Evolutionary conservation across 1,140 invertebrate genomes (phyloP).

Genomic region (Camponotus vicinus): DNA sequence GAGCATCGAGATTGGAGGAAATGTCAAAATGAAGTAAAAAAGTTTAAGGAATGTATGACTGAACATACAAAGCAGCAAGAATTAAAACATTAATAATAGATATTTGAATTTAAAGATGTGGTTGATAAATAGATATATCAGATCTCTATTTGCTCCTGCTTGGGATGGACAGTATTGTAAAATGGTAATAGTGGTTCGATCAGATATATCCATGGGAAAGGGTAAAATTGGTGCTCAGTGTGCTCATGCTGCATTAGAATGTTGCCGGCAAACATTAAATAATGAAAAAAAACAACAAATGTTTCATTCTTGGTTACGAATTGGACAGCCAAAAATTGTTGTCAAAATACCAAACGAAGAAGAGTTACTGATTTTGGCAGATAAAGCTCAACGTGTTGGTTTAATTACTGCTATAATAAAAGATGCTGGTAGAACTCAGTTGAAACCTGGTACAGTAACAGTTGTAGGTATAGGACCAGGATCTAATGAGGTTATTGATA

Average conservation of each 20-base stretch:
- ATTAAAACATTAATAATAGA: neutral
- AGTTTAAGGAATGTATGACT: conserved; percentile 93
- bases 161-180: conserved; percentile 84
- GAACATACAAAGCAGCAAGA: conserved; percentile 84
- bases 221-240: conserved; percentile 95
- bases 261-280: conserved; percentile 85
- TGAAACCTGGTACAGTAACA: conserved; percentile 89
- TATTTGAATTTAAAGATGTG: conserved; percentile 62
- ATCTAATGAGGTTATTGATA: conserved; percentile 88
- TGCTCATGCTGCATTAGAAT: conserved; percentile 91
- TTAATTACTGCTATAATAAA: conserved; percentile 89
- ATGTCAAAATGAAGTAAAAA: conserved; percentile 93
- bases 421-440: conserved; percentile 93
- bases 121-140: conserved; percentile 69
- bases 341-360: conserved; percentile 86
- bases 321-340: conserved; percentile 93
- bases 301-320: conserved; percentile 88
- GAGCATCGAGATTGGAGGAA: conserved; percentile 96
- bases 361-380: conserved; percentile 86
- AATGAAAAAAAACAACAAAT: conserved; percentile 82
- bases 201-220: conserved; percentile 92
- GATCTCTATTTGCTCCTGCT: conserved; percentile 64
- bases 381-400: conserved; percentile 86
- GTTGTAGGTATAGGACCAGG: conserved; percentile 93
- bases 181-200: conserved; percentile 92